A percentile compares a stretch with the other conserved stretches of the same genome.
Conservation (phyloP, 2,797 vertebrate genomes). For the Myripristis murdjan region DNA sequence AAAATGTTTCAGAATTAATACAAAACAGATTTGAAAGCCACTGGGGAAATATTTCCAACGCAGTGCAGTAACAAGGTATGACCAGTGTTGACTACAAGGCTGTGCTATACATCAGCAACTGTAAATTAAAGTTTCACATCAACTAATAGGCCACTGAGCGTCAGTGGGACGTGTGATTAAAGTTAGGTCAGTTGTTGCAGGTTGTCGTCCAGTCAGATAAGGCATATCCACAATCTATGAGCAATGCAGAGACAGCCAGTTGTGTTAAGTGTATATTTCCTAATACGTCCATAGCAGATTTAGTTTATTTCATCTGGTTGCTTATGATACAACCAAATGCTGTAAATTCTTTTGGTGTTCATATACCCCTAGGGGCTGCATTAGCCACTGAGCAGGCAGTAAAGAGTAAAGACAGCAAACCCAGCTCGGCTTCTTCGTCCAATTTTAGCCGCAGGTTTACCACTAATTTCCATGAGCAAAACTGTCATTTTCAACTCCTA, state of each 20-base stretch:
- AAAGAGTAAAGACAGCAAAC: background rate
- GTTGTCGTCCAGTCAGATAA: slow-evolving; percentile 14
- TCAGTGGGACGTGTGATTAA: background rate
- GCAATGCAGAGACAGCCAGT: background rate
- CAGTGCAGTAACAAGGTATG: background rate
- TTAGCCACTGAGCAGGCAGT: background rate
- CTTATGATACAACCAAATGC: background rate
- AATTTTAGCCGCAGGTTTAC: background rate
- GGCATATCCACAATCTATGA: background rate
- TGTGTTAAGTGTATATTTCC: too few species aligned
- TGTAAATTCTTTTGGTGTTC: background rate
- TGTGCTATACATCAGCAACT: background rate
- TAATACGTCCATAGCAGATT: too few species aligned
- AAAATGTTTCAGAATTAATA: slow-evolving; percentile 9
- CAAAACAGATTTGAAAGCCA: background rate
- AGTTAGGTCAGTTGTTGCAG: background rate
- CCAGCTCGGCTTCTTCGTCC: slow-evolving; percentile 18
- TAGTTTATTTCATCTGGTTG: background rate
- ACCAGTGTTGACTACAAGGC: background rate
- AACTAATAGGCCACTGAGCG: background rate
- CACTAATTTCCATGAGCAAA: slow-evolving; percentile 8
- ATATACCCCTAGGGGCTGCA: background rate
- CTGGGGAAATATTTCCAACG: background rate
- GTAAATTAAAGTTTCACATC: background rate
- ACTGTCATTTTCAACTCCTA: background rate